A percentile compares a stretch with the other conserved stretches of the same genome.
Conservation (phyloP, 2,888 invertebrate genomes). For the Eledona agricola region DNA sequence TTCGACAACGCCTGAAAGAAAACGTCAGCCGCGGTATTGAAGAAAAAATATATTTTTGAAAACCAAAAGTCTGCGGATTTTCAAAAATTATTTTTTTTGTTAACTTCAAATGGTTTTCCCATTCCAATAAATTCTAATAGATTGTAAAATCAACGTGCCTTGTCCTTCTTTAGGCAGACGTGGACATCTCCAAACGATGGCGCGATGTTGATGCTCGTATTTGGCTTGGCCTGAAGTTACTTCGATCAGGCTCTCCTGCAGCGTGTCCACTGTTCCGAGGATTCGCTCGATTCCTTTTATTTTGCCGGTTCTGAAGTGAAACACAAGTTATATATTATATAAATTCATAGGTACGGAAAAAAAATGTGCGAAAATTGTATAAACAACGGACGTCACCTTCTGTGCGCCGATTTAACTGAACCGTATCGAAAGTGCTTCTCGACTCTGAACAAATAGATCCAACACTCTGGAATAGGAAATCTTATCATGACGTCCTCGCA, state of each 20-base stretch:
- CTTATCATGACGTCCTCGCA: conserved; percentile 97
- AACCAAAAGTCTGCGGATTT: too few relatives aligned
- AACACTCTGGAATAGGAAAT: conserved; percentile 98
- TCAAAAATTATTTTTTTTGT: too few relatives aligned
- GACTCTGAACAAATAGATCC: conserved; percentile 98
- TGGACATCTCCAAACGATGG: conserved; percentile 98
- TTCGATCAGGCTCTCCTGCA: conserved; percentile 92
- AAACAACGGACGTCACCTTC: conserved; percentile 61
- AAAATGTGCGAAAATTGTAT: conserved; percentile 14
- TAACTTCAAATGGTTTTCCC: too few relatives aligned
- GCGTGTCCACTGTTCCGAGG: conserved; percentile 88
- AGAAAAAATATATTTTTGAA: too few relatives aligned
- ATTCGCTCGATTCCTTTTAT: conserved; percentile 93
- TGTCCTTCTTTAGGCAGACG: conserved; percentile 98
- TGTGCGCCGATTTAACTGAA: conserved; percentile 93
- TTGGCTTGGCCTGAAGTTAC: conserved; percentile 97
- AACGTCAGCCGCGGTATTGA: too few relatives aligned
- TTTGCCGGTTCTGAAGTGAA: conserved; percentile 79
- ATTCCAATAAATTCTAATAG: too few relatives aligned
- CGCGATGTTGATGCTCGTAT: conserved; percentile 97
- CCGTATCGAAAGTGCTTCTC: conserved; percentile 98
- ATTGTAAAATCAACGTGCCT: conserved; percentile 77
- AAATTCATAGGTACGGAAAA: conserved; percentile 12
- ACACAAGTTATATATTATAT: too few relatives aligned
- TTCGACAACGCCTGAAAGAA: too few relatives aligned